Conservation (phyloP, 2,113 vertebrate species). For the Dascyllus trimaculatus region DNA sequence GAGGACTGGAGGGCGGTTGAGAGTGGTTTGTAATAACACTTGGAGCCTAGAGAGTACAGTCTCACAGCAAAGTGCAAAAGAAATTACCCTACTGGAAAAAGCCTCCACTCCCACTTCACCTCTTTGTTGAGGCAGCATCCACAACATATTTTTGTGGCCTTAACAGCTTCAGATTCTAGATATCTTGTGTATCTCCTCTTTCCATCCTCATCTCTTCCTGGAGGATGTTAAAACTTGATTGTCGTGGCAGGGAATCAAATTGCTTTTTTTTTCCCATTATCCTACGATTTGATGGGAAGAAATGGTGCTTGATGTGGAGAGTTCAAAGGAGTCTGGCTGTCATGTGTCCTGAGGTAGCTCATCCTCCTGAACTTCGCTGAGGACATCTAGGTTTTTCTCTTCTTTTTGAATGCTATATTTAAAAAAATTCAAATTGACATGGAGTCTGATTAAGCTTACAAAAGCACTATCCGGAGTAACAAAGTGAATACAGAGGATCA, state of each 20-base stretch:
- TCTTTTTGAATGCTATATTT: constrained; percentile 29
- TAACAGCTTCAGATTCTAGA: constrained; percentile 58
- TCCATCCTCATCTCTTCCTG: constrained; percentile 17
- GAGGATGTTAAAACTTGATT: constrained; percentile 55
- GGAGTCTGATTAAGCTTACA: constrained; percentile 46
- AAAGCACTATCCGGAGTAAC: constrained; percentile 36
- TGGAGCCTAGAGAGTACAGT: constrained; percentile 50
- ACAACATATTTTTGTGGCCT: constrained; percentile 57
- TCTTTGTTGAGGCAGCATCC: constrained; percentile 39
- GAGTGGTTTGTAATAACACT: constrained; percentile 65
- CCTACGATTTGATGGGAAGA: constrained; percentile 19
- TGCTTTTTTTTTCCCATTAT: constrained; percentile 44
- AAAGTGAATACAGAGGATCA: constrained; percentile 58
- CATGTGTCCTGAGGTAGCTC: constrained; percentile 25
- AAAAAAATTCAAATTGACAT: constrained; percentile 29
- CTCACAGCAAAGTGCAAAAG: constrained; percentile 30
- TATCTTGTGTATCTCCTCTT: constrained; percentile 46
- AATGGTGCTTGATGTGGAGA: constrained; percentile 43
- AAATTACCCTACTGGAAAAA: constrained; percentile 55
- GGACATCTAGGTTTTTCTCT: not conserved
- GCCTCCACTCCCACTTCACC: constrained; percentile 36
- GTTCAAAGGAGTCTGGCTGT: constrained; percentile 22
- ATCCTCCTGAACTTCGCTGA: constrained; percentile 27
- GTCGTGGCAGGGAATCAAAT: constrained; percentile 45
- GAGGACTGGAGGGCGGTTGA: constrained; percentile 42